A percentile compares a stretch with the other conserved stretches of the same genome.
Evolutionary conservation across 2,888 invertebrate species (phyloP).

Genomic region (Drosophila meridiana): DNA sequence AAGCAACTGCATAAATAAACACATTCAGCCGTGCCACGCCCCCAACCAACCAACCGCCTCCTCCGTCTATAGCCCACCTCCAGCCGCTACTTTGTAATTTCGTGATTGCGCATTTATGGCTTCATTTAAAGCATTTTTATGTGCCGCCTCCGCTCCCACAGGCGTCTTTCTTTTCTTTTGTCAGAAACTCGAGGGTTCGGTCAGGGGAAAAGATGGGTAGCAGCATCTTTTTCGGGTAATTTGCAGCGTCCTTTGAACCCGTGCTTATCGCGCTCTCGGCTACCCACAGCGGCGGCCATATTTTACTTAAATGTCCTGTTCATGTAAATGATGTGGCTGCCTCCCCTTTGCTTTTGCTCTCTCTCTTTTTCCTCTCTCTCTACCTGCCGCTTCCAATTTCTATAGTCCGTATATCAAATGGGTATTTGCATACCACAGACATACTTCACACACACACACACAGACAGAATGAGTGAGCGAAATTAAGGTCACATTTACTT

Average conservation of each 20-base stretch:
- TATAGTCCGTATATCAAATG: slow-evolving; percentile 69
- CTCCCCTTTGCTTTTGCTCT: background rate
- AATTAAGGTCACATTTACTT: slow-evolving; percentile 72
- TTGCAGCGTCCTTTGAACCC: slow-evolving; percentile 73
- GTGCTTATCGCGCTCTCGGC: slow-evolving; percentile 61
- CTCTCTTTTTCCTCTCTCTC: background rate
- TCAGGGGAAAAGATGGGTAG: slow-evolving; percentile 3
- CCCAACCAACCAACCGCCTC: background rate
- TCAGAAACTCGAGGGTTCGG: slow-evolving; percentile 6
- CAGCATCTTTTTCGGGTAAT: slow-evolving; percentile 62
- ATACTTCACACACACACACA: slow-evolving; percentile 26
- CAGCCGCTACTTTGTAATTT: slow-evolving; percentile 68
- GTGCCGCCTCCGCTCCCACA: slow-evolving; percentile 22
- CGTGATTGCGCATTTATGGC: slow-evolving; percentile 82
- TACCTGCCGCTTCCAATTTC: slow-evolving; percentile 27
- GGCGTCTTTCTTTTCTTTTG: slow-evolving; percentile 38
- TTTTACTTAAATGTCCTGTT: slow-evolving; percentile 77
- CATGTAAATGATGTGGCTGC: slow-evolving; percentile 71
- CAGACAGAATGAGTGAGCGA: slow-evolving; percentile 4
- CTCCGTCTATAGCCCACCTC: background rate
- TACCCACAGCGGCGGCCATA: slow-evolving; percentile 58
- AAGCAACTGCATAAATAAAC: slow-evolving; percentile 76
- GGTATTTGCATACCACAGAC: slow-evolving; percentile 43
- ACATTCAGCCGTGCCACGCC: slow-evolving; percentile 53
- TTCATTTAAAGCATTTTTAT: slow-evolving; percentile 79